Percentiles rank a stretch among this genome's conserved stretches.
Evolutionary conservation across 30 jellyfish, hydroid and myxozoan genomes (phyloP).

Genomic region (Mastigias papua): DNA sequence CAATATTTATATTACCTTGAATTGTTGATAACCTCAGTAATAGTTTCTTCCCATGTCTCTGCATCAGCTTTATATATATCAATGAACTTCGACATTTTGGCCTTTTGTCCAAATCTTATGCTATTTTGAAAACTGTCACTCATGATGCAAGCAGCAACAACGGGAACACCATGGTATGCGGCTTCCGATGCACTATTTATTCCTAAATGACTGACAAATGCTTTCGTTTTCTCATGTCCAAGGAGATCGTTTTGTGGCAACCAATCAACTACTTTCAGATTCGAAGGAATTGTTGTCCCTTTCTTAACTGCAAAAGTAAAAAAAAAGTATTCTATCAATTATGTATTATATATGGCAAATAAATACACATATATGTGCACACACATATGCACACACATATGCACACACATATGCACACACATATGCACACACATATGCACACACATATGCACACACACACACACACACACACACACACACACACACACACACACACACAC

Average conservation of each 20-base stretch:
- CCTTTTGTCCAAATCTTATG: neutral
- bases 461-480: no score
- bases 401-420: no score
- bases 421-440: no score
- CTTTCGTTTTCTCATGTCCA: constrained; percentile 68
- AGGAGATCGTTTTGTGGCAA: constrained; percentile 79
- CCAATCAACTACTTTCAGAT: constrained; percentile 52
- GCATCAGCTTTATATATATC: constrained; percentile 52
- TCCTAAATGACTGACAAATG: constrained; percentile 80
- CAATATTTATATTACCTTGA: constrained; percentile 23
- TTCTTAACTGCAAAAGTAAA: neutral
- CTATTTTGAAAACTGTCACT: constrained; percentile 44
- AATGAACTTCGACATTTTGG: constrained; percentile 60
- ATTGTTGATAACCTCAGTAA: constrained; percentile 27
- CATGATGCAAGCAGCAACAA: constrained; percentile 64
- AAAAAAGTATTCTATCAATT: neutral
- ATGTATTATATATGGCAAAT: neutral
- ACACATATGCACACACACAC: no score
- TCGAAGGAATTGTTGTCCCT: neutral
- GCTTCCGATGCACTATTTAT: constrained; percentile 73
- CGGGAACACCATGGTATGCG: constrained; percentile 78
- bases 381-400: no score
- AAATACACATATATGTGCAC: no score
- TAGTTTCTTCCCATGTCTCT: constrained; percentile 33
- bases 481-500: no score